Conservation (phyloP, 2,113 vertebrate species). For the Uropsilus gracilis region DNA sequence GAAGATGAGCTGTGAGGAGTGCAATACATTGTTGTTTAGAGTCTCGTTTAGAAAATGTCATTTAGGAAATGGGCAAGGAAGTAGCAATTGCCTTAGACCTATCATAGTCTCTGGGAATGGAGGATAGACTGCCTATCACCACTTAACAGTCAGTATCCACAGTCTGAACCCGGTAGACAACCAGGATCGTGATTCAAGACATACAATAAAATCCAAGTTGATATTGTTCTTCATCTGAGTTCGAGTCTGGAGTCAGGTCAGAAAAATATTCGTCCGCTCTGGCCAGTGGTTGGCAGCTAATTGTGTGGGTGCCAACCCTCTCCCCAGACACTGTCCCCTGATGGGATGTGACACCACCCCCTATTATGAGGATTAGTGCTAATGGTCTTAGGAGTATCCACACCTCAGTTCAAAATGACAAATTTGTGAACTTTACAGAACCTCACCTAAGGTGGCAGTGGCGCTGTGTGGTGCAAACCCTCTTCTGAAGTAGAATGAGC, state of each 20-base stretch:
- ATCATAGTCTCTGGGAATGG: background rate
- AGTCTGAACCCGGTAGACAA: background rate
- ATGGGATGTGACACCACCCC: background rate
- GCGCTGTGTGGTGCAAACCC: constrained; percentile 59
- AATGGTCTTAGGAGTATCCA: constrained; percentile 61
- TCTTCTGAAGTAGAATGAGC: constrained; percentile 58
- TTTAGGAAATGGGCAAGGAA: constrained; percentile 51
- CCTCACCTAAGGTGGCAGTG: constrained; percentile 57
- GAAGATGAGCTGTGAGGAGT: constrained; percentile 64
- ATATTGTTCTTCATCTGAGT: background rate
- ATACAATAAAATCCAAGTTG: background rate
- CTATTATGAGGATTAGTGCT: constrained; percentile 55
- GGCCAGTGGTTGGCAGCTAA: background rate
- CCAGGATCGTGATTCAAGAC: background rate
- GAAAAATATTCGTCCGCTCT: constrained; percentile 38
- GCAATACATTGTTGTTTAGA: constrained; percentile 49
- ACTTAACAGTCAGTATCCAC: background rate
- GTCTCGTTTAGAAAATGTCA: constrained; percentile 70
- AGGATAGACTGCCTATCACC: constrained; percentile 51
- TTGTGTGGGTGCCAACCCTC: background rate
- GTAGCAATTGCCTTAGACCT: constrained; percentile 49
- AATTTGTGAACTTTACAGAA: constrained; percentile 30
- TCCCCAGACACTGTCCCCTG: constrained; percentile 31
- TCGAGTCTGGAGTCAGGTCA: background rate
- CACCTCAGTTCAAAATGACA: constrained; percentile 50